Evolutionary conservation across 1,140 invertebrate genomes (phyloP).

Genomic region (Drosophila kikkawai): DNA sequence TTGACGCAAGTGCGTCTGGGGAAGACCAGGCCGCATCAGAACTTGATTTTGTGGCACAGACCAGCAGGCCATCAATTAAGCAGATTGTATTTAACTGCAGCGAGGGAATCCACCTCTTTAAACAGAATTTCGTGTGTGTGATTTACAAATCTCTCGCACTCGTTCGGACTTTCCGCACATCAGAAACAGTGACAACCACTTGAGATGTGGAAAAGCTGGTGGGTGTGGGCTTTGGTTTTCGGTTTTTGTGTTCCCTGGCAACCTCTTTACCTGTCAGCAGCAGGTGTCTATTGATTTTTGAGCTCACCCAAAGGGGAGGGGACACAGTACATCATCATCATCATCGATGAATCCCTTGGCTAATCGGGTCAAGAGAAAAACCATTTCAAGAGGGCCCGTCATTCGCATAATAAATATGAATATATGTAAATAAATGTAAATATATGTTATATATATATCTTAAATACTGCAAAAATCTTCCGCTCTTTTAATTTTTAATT

Average conservation of each 20-base stretch:
- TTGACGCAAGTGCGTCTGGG: conserved; percentile 65
- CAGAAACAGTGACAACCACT: conserved; percentile 57
- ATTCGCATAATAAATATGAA: conserved; percentile 31
- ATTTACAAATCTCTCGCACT: conserved; percentile 34
- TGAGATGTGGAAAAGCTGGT: conserved; percentile 34
- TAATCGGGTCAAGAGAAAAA: conserved; percentile 76
- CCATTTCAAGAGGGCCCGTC: conserved; percentile 61
- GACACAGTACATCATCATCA: neutral
- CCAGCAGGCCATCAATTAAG: conserved; percentile 51
- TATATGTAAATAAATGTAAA: conserved; percentile 35
- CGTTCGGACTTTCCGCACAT: conserved; percentile 13
- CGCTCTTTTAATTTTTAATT: conserved; percentile 71
- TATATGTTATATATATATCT: conserved; percentile 31
- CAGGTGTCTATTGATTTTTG: conserved; percentile 72
- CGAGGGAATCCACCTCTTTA: conserved; percentile 50
- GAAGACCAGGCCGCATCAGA: conserved; percentile 63
- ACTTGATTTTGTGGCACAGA: conserved; percentile 43
- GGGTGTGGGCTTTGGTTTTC: conserved; percentile 5
- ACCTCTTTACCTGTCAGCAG: conserved; percentile 28
- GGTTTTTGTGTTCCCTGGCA: conserved; percentile 32
- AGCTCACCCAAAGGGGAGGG: conserved; percentile 1
- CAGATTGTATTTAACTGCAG: conserved; percentile 19
- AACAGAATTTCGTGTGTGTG: conserved; percentile 53
- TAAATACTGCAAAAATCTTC: conserved; percentile 41
- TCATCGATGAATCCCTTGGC: conserved; percentile 6